Evolutionary conservation across 2,113 vertebrate species (phyloP).

Genomic region (Cyanoliseus patagonus): DNA sequence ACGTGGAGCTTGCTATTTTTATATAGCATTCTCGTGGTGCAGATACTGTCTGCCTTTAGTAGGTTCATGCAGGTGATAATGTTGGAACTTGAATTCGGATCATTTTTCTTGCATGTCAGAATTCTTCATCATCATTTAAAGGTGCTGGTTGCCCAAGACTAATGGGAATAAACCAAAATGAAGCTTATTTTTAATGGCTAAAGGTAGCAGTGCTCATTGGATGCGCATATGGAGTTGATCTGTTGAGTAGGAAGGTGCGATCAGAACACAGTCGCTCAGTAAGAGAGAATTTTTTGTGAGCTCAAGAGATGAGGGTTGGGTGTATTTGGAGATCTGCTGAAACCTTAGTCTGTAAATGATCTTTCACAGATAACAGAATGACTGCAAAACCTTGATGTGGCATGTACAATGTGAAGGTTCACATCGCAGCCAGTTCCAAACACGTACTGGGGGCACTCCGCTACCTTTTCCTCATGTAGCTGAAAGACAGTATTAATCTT

Average conservation of each 20-base stretch:
- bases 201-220: conserved; percentile 15
- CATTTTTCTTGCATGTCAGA: background rate
- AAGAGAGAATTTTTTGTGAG: conserved; percentile 21
- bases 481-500: background rate
- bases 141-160: background rate
- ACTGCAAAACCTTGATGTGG: background rate
- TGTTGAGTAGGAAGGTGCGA: conserved; percentile 67
- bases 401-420: background rate
- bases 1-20: background rate
- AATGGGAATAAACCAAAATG: conserved; percentile 10
- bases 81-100: background rate
- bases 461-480: background rate
- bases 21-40: background rate
- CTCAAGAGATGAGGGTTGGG: background rate
- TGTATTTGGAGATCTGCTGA: conserved; percentile 47
- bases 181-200: conserved; percentile 44
- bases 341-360: background rate
- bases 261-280: conserved; percentile 42
- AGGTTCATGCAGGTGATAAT: background rate
- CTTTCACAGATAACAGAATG: background rate
- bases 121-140: background rate
- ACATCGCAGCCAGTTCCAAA: background rate
- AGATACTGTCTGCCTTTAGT: background rate
- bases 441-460: rapidly evolving
- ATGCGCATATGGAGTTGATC: conserved; percentile 56